A percentile compares a stretch with the other conserved stretches of the same genome.
phyloP scores from a whole-genome alignment of 1,140 invertebrate genomes.

The Asbolus verrucosus region DNA sequence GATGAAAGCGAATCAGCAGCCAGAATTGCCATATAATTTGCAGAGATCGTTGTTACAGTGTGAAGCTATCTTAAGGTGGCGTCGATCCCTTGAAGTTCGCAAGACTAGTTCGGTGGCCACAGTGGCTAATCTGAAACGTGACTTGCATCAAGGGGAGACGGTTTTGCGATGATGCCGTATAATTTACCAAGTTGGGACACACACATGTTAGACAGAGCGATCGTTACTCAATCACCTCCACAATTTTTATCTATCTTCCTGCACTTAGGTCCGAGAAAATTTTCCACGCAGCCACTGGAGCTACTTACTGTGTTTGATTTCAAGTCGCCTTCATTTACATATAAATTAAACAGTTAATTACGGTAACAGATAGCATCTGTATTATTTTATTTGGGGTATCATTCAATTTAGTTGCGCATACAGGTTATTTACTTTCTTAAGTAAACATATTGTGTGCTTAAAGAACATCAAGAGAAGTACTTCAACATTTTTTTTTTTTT shows the following conservation, averaged over 20 bases:
- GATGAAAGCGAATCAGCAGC: no score
- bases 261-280: neutral
- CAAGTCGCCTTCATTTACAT: slow-evolving; percentile 24
- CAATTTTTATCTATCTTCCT: slow-evolving; percentile 19
- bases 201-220: slow-evolving; percentile 26
- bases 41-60: neutral
- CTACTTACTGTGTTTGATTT: slow-evolving; percentile 14
- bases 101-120: slow-evolving; percentile 46
- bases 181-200: slow-evolving; percentile 50
- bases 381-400: no score
- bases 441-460: no score
- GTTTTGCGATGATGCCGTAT: slow-evolving; percentile 48
- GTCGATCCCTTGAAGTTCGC: slow-evolving; percentile 1
- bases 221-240: slow-evolving; percentile 28
- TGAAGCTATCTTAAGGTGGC: slow-evolving; percentile 1
- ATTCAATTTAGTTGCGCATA: no score
- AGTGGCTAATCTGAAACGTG: slow-evolving; percentile 55
- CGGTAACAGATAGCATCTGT: slow-evolving; percentile 8
- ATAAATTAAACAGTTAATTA: slow-evolving; percentile 37
- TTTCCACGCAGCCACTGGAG: neutral
- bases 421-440: no score
- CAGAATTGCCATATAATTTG: neutral
- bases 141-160: slow-evolving; percentile 47
- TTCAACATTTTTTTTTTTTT: no score
- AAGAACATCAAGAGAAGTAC: no score